A percentile compares a stretch with the other conserved stretches of the same genome.
phyloP scores from a whole-genome alignment of 2,888 invertebrate species.

The Zele albiditarsus region DNA sequence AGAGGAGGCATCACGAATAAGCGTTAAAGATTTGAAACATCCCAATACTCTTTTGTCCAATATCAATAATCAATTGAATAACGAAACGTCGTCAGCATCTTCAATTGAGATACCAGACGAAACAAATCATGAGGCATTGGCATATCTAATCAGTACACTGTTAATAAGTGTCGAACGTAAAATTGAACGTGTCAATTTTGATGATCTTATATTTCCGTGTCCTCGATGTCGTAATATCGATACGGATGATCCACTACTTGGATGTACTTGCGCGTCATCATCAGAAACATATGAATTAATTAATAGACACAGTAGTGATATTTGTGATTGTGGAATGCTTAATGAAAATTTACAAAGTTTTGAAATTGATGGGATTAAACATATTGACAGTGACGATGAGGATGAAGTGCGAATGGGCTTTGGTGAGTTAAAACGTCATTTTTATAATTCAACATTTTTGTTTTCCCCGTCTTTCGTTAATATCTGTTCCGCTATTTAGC shows the following conservation, averaged over 20 bases:
- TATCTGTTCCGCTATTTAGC: neutral
- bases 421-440: conserved; percentile 60
- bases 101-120: conserved; percentile 56
- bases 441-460: neutral
- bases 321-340: conserved; percentile 61
- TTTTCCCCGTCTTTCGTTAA: neutral
- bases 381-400: conserved; percentile 84
- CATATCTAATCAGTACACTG: conserved; percentile 79
- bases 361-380: conserved; percentile 81
- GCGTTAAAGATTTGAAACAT: conserved; percentile 64
- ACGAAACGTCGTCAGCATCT: neutral
- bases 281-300: conserved; percentile 61
- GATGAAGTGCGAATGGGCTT: conserved; percentile 74
- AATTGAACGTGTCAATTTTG: conserved; percentile 80
- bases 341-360: conserved; percentile 73
- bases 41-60: conserved; percentile 64
- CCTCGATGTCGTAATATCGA: conserved; percentile 72
- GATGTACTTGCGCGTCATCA: conserved; percentile 65
- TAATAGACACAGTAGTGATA: conserved; percentile 53
- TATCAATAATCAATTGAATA: conserved; percentile 39
- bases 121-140: conserved; percentile 75
- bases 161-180: conserved; percentile 81
- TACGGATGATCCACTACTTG: conserved; percentile 68
- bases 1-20: conserved; percentile 52
- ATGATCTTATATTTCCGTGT: conserved; percentile 79